A percentile compares a stretch with the other conserved stretches of the same genome.
These are phyloP conservation scores for Leptinotarsa peninsularis DNA, from an alignment of 2,888 invertebrate genomes.

Conservation along the genomic window DNA sequence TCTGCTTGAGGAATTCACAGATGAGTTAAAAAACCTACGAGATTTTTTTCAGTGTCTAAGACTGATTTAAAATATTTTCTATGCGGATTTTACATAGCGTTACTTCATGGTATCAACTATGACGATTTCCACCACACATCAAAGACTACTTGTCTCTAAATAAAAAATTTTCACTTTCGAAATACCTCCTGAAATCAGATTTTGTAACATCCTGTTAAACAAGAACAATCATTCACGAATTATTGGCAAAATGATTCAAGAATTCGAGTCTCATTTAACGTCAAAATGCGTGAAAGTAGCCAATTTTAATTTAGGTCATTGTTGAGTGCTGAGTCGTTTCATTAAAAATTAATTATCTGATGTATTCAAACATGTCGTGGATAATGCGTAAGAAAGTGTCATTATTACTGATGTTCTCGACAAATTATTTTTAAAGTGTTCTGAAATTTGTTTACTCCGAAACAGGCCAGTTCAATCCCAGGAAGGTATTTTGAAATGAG, in stretches of 20 bases:
- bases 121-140: too few relatives aligned
- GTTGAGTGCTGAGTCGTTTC: slow-evolving; percentile 10
- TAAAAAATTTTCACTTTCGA: too few relatives aligned
- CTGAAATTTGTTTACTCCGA: not conserved
- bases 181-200: too few relatives aligned
- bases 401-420: not conserved
- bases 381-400: slow-evolving; percentile 5
- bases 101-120: too few relatives aligned
- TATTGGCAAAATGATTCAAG: slow-evolving; percentile 27
- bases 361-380: not conserved
- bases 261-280: slow-evolving; percentile 48
- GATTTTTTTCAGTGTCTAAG: too few relatives aligned
- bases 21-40: too few relatives aligned
- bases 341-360: slow-evolving; percentile 8
- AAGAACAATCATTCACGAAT: not conserved
- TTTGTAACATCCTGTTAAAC: too few relatives aligned
- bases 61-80: too few relatives aligned
- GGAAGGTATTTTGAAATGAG: not conserved
- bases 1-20: too few relatives aligned
- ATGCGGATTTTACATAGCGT: too few relatives aligned
- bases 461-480: not conserved
- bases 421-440: not conserved
- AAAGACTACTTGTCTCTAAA: too few relatives aligned
- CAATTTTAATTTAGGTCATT: slow-evolving; percentile 14
- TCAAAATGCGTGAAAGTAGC: slow-evolving; percentile 8